phyloP scores from a whole-genome alignment of 2,113 vertebrate genomes.

The Aphyosemion australe region DNA sequence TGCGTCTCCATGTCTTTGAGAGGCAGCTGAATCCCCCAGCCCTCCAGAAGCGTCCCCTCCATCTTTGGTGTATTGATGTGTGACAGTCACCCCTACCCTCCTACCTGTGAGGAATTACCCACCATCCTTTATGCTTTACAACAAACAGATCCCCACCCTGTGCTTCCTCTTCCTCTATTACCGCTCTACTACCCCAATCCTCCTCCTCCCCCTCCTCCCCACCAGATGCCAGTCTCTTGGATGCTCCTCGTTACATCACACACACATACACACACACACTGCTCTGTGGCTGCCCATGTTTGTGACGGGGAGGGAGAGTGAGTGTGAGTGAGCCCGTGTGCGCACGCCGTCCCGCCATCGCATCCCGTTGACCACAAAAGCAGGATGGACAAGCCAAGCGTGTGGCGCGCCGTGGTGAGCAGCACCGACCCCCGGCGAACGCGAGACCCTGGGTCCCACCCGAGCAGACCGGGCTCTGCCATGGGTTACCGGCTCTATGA shows the following conservation, averaged over 20 bases:
- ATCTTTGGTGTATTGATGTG: conserved; percentile 3
- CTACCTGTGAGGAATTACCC: conserved; percentile 3
- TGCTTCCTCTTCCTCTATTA: conserved; percentile 22
- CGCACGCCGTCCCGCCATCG: conserved; percentile 53
- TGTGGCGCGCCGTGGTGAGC: conserved; percentile 78
- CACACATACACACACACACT: conserved; percentile 54
- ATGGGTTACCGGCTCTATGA: conserved; percentile 80
- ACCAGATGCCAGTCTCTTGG: conserved; percentile 58
- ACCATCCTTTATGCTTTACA: conserved; percentile 8
- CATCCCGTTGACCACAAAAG: conserved; percentile 54
- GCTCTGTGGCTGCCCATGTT: conserved; percentile 66
- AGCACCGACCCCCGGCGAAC: conserved; percentile 69
- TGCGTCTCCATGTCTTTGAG: conserved; percentile 34
- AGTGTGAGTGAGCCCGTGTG: conserved; percentile 58
- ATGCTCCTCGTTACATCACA: conserved; percentile 78
- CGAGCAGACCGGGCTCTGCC: conserved; percentile 68
- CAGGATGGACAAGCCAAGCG: conserved; percentile 79
- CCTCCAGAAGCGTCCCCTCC: conserved; percentile 29
- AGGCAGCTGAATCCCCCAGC: conserved; percentile 14
- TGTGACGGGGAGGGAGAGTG: conserved; percentile 69
- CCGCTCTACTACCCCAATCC: neutral
- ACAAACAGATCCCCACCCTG: conserved; percentile 16
- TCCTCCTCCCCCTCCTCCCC: conserved; percentile 30
- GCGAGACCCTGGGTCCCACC: conserved; percentile 59
- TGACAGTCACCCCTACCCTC: neutral